phyloP scores from a whole-genome alignment of 2,113 vertebrate genomes.

The Xenopus tropicalis region DNA sequence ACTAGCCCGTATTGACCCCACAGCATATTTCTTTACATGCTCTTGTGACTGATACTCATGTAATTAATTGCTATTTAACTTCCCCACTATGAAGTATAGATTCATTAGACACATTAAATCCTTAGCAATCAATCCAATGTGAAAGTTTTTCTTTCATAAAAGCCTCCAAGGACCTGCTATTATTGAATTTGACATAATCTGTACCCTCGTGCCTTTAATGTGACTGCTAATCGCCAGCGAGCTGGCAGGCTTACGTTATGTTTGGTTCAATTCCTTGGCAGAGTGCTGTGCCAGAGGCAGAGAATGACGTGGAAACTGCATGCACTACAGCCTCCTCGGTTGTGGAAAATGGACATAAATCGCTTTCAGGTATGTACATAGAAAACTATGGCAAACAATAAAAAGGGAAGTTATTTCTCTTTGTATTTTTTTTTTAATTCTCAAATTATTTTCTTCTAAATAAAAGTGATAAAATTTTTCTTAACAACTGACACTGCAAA shows the following conservation, averaged over 20 bases:
- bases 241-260: slow-evolving; percentile 27
- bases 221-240: slow-evolving; percentile 24
- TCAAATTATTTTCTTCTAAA: too few species aligned
- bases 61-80: too few species aligned
- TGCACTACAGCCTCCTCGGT: slow-evolving; percentile 52
- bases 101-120: too few species aligned
- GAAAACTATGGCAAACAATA: neutral
- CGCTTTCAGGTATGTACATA: slow-evolving; percentile 56
- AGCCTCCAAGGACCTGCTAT: slow-evolving; percentile 15
- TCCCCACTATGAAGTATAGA: too few species aligned
- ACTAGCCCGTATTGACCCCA: too few species aligned
- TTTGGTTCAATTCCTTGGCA: slow-evolving; percentile 49
- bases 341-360: slow-evolving; percentile 64
- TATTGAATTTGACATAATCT: slow-evolving; percentile 38
- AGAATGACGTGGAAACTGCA: slow-evolving; percentile 52
- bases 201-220: slow-evolving; percentile 29
- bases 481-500: too few species aligned
- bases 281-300: slow-evolving; percentile 64
- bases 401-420: too few species aligned
- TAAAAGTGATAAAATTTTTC: too few species aligned
- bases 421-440: too few species aligned
- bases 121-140: slow-evolving; percentile 19
- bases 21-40: too few species aligned
- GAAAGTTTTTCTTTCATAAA: slow-evolving; percentile 13
- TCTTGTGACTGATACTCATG: too few species aligned